Base-by-base conservation (phyloP, 1,140 invertebrate species). In the Temnothorax curvispinosus region DNA sequence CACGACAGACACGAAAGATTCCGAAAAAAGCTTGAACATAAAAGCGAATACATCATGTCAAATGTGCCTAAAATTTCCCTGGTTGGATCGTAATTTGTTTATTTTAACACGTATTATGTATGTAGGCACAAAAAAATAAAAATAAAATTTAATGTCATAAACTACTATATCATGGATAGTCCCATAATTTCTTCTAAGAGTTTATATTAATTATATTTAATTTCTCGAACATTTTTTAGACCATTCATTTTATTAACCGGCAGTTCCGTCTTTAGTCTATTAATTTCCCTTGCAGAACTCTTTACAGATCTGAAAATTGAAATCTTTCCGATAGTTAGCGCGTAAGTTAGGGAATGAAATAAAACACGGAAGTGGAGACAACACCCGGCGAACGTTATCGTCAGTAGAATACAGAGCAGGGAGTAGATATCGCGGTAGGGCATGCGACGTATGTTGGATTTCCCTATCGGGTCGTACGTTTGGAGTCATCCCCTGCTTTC, bases 401-500 rank as follows among this genome's bases (percentile, higher is more conserved):
- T 67, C 64, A 41, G 58, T 82, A 85, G 88, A 88, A 85, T 89
- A 91, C 27, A 69, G 44, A 82, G 65, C 54, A 64, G 76, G 52
- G 41, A 13, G 27, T 69, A 81, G 76, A 84, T 84, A 86, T 89
- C 86, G 82, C 47, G 78, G 52, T 54, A 52, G 82, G 71, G 60
- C 80, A 87, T 78, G 74, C 87, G 90, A 94, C 92, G 92, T 91
- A 87, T 92, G 91, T 82, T 91, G 92, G 92, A 95, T 95, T 94
- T 95, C 94, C 94, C 94, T 94, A 93, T 94, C 93, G 94, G 91
- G 92, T 91, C 92, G 89, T 95, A 94, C 91, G 87, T 94, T 95
- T 93, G 91, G 93, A 92, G 93, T 93, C 94, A 94, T 91, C 88
- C 91, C 91, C 89, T 84, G 91, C 75, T 80, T 87, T 90, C 71